Base-by-base conservation (phyloP, 2,888 invertebrate species). In the Clunio marinus region DNA sequence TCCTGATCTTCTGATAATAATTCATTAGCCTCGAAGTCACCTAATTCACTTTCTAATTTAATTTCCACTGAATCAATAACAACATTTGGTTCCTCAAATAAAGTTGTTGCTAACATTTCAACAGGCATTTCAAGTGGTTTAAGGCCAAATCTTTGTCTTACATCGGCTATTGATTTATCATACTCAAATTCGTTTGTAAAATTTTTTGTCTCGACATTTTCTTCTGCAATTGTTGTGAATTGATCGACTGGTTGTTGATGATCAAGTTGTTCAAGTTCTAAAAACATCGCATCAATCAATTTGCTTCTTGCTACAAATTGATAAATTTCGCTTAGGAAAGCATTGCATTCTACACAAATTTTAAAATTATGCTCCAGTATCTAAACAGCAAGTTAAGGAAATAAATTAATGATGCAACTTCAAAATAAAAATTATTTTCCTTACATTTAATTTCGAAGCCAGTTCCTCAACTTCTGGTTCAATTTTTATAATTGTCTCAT, bases 11-110 rank as follows among this genome's bases (percentile, higher is more conserved):
- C 57, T 2, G 13, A 2, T 15, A n/a, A n/a, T n/a, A n/a, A n/a
- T n/a, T n/a, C 3, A n/a, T 20, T n/a, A 13, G 1, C 41, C 15
- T 41, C 45, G 8, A 45, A 45, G 20, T 32, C 25, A 3, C 35
- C 15, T 2, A 41, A 24, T 13, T 63, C 41, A 63, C 35, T 66
- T 55, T 66, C 66, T 7, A 66, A 25, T 15, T 66, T 66, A 2
- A 66, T 66, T 24, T 66, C 66, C 28, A 66, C 32, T 28, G 66
- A 51, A 55, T 55, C 32, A 22, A 46, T 28, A n/a, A 63, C 25
- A n/a, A n/a, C n/a, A 13, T 46, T 63, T 10, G 63, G 10, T 15
- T 66, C 63, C n/a, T 63, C 55, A 22, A 66, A 66, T 7, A 66
- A 20, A 35, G 13, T 28, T 20, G 20, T 46, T n/a, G n/a, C n/a